These are phyloP conservation scores for Dicyrtoma fusca DNA, from an alignment of 2,888 invertebrate species.

Conservation along the genomic window DNA sequence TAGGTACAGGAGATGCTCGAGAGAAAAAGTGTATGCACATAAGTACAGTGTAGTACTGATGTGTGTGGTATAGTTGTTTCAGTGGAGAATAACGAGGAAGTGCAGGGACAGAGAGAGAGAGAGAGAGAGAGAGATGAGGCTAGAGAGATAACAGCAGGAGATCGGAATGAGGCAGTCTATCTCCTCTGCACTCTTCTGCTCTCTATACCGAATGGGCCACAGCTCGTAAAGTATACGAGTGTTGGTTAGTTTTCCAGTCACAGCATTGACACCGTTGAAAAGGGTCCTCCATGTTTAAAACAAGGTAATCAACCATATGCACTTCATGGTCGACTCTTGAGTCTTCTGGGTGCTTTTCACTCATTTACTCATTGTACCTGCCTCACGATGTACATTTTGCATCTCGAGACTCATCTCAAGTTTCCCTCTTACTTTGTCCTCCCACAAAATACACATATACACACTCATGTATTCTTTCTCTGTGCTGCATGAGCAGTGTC, in stretches of 20 bases:
- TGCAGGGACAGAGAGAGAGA: neutral
- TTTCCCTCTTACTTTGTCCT: conserved; percentile 4
- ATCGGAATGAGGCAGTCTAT: neutral
- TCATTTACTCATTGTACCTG: neutral
- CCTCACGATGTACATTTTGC: conserved; percentile 15
- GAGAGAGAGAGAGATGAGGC: neutral
- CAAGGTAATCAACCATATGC: conserved; percentile 33
- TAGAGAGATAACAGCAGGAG: conserved; percentile 30
- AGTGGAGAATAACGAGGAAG: neutral
- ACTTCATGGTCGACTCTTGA: conserved; percentile 20
- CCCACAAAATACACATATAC: neutral
- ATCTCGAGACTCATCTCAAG: neutral
- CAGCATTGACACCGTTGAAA: neutral
- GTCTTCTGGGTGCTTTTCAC: conserved; percentile 17
- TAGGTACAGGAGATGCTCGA: too few species aligned
- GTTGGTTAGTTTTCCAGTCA: neutral
- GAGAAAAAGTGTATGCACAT: too few species aligned
- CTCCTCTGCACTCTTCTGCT: too few species aligned
- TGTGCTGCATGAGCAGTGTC: too few species aligned
- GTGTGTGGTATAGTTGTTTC: neutral
- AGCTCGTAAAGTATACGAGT: neutral
- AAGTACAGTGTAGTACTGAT: too few species aligned
- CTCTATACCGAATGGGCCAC: neutral
- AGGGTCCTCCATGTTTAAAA: conserved; percentile 26
- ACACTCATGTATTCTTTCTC: too few species aligned